phyloP scores from a whole-genome alignment of 2,888 invertebrate species.

The Mimachlamys varia region DNA sequence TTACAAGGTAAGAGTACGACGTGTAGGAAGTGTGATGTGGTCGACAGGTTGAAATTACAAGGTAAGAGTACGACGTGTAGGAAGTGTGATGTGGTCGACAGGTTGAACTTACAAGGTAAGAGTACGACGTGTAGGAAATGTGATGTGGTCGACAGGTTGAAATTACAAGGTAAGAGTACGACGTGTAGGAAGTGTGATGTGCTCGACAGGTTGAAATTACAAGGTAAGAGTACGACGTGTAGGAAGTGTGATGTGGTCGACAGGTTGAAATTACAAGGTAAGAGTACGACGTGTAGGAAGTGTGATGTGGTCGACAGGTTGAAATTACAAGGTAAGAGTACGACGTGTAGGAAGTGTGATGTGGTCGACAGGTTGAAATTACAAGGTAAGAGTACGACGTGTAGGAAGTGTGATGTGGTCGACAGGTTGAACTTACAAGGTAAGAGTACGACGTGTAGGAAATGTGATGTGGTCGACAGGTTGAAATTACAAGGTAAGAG shows the following conservation, averaged over 20 bases:
- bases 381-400: neutral
- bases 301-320: neutral
- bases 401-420: neutral
- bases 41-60: neutral
- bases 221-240: neutral
- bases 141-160: too few species aligned
- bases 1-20: neutral
- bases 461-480: neutral
- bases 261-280: neutral
- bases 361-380: too few species aligned
- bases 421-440: neutral
- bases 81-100: neutral
- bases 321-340: neutral
- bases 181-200: neutral
- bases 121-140: neutral
- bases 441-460: neutral
- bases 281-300: neutral
- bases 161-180: neutral
- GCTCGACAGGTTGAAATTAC: neutral
- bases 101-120: neutral
- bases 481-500: neutral
- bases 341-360: neutral
- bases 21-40: neutral
- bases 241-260: neutral
- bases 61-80: neutral